These are phyloP conservation scores for Charadrius vociferus DNA, from an alignment of 2,113 vertebrate species.

Conservation along the genomic window DNA sequence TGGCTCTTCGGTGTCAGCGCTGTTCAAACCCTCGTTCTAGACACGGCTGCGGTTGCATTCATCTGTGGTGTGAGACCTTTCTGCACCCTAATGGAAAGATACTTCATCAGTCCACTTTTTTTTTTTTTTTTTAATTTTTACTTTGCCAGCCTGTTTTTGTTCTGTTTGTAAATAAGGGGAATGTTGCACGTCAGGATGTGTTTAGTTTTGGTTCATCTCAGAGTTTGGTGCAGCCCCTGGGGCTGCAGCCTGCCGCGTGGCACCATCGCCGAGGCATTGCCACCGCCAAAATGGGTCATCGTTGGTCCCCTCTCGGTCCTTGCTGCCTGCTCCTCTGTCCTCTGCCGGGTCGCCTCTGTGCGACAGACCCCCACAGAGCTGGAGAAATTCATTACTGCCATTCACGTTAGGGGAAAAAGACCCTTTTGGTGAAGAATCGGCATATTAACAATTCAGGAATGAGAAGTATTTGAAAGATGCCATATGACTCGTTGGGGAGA, in stretches of 20 bases:
- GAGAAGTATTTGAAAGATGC: not conserved
- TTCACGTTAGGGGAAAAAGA: not conserved
- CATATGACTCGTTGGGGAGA: fast-evolving
- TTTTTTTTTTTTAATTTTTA: not conserved
- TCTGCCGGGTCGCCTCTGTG: not conserved
- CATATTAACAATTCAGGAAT: not conserved
- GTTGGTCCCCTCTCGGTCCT: too few species aligned
- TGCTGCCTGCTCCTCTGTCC: not conserved
- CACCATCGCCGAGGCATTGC: too few species aligned
- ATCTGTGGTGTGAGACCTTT: not conserved
- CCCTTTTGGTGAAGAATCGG: not conserved
- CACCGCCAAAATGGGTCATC: too few species aligned
- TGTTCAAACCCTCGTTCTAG: not conserved
- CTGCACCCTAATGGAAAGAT: not conserved
- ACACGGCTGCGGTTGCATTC: not conserved
- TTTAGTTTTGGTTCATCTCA: not conserved
- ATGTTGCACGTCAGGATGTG: not conserved
- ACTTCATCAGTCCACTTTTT: not conserved
- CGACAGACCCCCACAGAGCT: not conserved
- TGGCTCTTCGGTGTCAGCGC: not conserved
- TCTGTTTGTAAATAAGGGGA: not conserved
- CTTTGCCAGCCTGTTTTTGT: not conserved
- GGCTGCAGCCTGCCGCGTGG: not conserved
- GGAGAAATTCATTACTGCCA: not conserved
- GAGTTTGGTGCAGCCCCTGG: not conserved